Base-by-base conservation (phyloP, 2,113 vertebrate genomes). In the Felis chaus region DNA sequence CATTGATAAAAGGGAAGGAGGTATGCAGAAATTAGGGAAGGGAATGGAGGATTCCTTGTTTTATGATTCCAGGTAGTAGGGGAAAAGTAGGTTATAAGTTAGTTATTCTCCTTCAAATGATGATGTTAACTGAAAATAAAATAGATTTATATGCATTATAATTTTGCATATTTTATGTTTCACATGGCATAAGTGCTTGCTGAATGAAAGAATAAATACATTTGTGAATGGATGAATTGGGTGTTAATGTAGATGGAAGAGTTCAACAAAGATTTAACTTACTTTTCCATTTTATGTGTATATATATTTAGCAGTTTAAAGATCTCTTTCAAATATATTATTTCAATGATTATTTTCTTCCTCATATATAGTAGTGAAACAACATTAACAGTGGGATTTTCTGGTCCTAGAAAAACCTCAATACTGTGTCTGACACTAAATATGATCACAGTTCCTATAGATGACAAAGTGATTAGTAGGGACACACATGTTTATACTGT, bases 261-360 rank as follows among this genome's bases (percentile, higher is more conserved):
- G 29, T 88, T 94, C 41, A 88, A 79, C 45, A 96, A 93, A 89
- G 21, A 10, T 81, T 81, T 78, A 63, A 86, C 57, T 92, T 89
- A 79, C 41, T 39, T 96, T 89, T 92, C 39, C 95, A 39, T 19
- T 92, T 61, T 89, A 79, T 4, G 23, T 57, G 16, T 87, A 15
- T 82, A 16, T 65, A 45, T 87, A 73, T 83, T 79, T 53, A 94
- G 79, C 8, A 90, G 5, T 95, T 65, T 95, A 78, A 68, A 96
- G 36, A 12, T 50, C 4, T 31, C 16, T 96, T 96, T 71, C 14
- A 91, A 94, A 65, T 87, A 55, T 36, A 55, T 80, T 90, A 68
- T 71, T 88, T 97, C 33, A 82, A 9, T 96, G 79, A n/a, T 50
- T 96, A 76, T 88, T 95, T 95, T 93, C 48, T 91, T 85, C 71